phyloP scores from a whole-genome alignment of 2,797 vertebrate genomes.

The Microcaecilia unicolor region DNA sequence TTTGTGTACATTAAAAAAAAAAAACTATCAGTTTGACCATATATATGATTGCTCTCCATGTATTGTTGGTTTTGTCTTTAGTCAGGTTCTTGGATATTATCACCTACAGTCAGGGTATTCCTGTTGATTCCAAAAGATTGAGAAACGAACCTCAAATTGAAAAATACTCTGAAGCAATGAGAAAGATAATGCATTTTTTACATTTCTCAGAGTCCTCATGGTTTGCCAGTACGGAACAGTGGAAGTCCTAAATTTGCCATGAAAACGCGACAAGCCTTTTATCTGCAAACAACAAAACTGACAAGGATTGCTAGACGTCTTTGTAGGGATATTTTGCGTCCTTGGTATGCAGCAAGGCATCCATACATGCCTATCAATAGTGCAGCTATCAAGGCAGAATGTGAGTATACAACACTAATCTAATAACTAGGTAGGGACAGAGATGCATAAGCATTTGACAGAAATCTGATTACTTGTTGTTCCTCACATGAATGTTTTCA shows the following conservation, averaged over 20 bases:
- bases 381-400: conserved; percentile 90
- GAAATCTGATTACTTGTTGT: too few species aligned
- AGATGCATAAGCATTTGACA: neutral
- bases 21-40: too few species aligned
- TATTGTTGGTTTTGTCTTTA: too few species aligned
- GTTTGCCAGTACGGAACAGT: conserved; percentile 75
- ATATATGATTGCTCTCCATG: too few species aligned
- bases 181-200: neutral
- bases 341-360: conserved; percentile 77
- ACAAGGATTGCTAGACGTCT: conserved; percentile 79
- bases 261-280: conserved; percentile 95
- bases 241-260: conserved; percentile 94
- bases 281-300: conserved; percentile 81
- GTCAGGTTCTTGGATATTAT: too few species aligned
- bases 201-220: conserved; percentile 77
- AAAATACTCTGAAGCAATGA: too few species aligned
- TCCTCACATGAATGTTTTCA: neutral
- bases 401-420: conserved; percentile 60
- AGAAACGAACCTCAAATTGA: too few species aligned
- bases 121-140: too few species aligned
- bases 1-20: too few species aligned
- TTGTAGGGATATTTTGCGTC: conserved; percentile 85
- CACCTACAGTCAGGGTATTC: too few species aligned
- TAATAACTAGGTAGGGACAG: neutral
- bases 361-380: conserved; percentile 91